These are phyloP conservation scores for Papilio aristodemus DNA, from an alignment of 1,140 invertebrate species.

Conservation along the genomic window DNA sequence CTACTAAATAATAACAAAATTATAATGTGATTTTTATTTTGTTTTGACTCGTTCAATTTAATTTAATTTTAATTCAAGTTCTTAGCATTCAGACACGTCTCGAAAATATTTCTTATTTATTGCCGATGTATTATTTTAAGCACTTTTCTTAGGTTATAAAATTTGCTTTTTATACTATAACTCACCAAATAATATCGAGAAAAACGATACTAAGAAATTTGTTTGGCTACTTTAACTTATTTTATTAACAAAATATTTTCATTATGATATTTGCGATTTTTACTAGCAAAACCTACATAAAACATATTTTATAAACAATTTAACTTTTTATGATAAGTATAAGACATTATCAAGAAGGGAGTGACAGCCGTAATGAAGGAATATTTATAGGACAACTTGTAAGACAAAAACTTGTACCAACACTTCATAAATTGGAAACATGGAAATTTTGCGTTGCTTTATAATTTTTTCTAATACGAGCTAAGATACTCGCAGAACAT, in stretches of 20 bases:
- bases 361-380: no score
- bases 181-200: slow-evolving; percentile 7
- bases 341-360: no score
- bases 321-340: no score
- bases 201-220: background rate
- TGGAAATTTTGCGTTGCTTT: no score
- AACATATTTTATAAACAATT: no score
- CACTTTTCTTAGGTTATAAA: slow-evolving; percentile 8
- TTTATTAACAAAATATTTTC: background rate
- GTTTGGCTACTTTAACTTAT: background rate
- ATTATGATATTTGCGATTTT: background rate
- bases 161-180: background rate
- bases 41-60: background rate
- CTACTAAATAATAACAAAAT: no score
- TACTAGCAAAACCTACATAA: no score
- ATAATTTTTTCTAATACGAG: no score
- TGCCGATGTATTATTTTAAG: slow-evolving; percentile 10
- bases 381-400: no score
- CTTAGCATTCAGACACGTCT: slow-evolving; percentile 18
- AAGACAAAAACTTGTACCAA: no score
- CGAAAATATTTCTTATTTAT: slow-evolving; percentile 12
- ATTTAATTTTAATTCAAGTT: slow-evolving; percentile 15
- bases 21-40: background rate
- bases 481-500: background rate
- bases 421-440: no score